These are phyloP conservation scores for Characodon lateralis DNA, from an alignment of 2,797 vertebrate genomes.

Conservation along the genomic window DNA sequence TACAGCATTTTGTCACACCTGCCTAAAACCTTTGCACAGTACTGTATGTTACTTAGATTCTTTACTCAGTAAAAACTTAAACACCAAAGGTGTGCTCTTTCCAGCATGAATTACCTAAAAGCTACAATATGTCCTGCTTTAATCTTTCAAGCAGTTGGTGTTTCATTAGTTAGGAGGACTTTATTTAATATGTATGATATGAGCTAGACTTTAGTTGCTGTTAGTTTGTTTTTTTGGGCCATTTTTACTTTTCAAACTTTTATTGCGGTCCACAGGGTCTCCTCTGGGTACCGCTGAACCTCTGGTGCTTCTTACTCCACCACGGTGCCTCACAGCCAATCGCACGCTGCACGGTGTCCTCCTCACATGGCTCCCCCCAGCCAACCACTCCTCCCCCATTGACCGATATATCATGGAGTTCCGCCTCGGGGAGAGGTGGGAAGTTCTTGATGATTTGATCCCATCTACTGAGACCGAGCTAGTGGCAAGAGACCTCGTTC, in stretches of 20 bases:
- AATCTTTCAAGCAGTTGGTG: background rate
- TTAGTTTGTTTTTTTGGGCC: background rate
- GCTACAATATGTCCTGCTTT: too few species aligned
- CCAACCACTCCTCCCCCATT: slow-evolving; percentile 96
- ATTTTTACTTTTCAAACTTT: slow-evolving; percentile 4
- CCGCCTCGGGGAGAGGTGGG: slow-evolving; percentile 94
- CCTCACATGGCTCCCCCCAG: slow-evolving; percentile 96
- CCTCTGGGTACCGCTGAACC: slow-evolving; percentile 99
- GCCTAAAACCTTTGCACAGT: too few species aligned
- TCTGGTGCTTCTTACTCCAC: slow-evolving; percentile 99
- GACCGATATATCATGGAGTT: slow-evolving; percentile 98
- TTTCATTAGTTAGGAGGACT: background rate
- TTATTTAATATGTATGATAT: background rate
- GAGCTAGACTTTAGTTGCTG: background rate
- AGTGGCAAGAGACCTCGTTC: slow-evolving; percentile 95
- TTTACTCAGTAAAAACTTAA: background rate
- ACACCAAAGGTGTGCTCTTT: background rate
- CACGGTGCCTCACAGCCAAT: slow-evolving; percentile 99
- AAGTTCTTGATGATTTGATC: slow-evolving; percentile 93
- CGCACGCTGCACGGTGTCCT: slow-evolving; percentile 99
- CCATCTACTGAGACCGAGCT: slow-evolving; percentile 90
- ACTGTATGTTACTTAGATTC: background rate
- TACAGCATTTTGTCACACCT: too few species aligned
- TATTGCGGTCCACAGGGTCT: slow-evolving; percentile 82
- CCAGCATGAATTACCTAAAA: background rate